Percentiles rank a stretch among this genome's conserved stretches.
phyloP scores from a whole-genome alignment of 2,113 vertebrate genomes.

The Leptobrachium ailaonicum region DNA sequence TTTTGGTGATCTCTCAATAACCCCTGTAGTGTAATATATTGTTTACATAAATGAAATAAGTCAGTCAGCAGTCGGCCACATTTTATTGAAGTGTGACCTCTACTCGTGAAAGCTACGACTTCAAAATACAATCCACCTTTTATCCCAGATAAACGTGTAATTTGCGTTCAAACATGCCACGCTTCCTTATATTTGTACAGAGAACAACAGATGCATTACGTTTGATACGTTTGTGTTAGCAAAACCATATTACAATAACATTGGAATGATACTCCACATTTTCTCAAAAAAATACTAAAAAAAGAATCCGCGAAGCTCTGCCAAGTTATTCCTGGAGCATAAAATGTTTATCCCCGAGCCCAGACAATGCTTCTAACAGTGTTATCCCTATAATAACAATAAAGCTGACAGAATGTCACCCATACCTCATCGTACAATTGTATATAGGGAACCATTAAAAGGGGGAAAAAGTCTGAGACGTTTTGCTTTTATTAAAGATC shows the following conservation, averaged over 20 bases:
- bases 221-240: background rate
- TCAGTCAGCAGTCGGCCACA: too few species aligned
- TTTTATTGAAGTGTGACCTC: too few species aligned
- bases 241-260: constrained; percentile 40
- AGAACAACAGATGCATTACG: constrained; percentile 21
- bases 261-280: constrained; percentile 38
- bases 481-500: constrained; percentile 41
- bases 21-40: too few species aligned
- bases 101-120: too few species aligned
- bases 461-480: constrained; percentile 12
- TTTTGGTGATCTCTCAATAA: too few species aligned
- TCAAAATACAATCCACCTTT: too few species aligned
- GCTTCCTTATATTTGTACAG: background rate
- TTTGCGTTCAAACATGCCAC: too few species aligned
- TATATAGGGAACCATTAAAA: constrained; percentile 36
- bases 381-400: constrained; percentile 43
- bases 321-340: constrained; percentile 43
- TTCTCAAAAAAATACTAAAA: background rate
- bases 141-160: too few species aligned
- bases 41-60: too few species aligned
- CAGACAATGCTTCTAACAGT: constrained; percentile 42
- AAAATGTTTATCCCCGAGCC: constrained; percentile 30
- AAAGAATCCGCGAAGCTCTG: constrained; percentile 17
- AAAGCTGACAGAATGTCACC: constrained; percentile 42
- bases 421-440: constrained; percentile 35